phyloP scores from a whole-genome alignment of 2,113 vertebrate genomes.

The Dicaeum eximium region DNA sequence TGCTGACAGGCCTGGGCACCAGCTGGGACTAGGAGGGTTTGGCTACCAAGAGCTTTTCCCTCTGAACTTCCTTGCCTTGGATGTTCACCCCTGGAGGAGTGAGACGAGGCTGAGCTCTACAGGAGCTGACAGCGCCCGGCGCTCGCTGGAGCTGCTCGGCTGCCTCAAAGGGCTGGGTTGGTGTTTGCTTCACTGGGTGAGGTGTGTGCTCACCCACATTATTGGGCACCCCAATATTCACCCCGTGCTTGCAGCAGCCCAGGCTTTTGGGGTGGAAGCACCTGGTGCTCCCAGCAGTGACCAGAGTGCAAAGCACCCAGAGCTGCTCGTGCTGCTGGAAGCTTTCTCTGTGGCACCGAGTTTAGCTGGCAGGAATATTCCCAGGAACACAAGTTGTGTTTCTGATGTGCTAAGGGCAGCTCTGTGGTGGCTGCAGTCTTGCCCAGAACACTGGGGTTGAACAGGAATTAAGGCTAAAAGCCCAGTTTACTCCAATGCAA shows the following conservation, averaged over 20 bases:
- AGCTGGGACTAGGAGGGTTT: neutral
- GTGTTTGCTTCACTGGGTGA: neutral
- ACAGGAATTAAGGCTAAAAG: neutral
- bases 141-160: neutral
- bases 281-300: neutral
- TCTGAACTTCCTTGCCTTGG: constrained; percentile 14
- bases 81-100: neutral
- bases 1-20: neutral
- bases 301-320: neutral
- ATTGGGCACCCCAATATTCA: no score
- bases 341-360: neutral
- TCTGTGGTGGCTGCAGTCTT: neutral
- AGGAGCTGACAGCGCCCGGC: neutral
- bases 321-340: neutral
- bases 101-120: neutral
- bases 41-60: constrained; percentile 3
- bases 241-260: neutral
- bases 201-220: neutral
- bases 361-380: neutral
- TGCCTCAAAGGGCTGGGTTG: neutral
- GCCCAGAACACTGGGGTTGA: neutral
- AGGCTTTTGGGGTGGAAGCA: neutral
- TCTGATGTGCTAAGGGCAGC: neutral
- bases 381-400: neutral
- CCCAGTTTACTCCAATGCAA: neutral